Base-by-base conservation (phyloP, 2,888 invertebrate genomes). In the Clusia tigrina region DNA sequence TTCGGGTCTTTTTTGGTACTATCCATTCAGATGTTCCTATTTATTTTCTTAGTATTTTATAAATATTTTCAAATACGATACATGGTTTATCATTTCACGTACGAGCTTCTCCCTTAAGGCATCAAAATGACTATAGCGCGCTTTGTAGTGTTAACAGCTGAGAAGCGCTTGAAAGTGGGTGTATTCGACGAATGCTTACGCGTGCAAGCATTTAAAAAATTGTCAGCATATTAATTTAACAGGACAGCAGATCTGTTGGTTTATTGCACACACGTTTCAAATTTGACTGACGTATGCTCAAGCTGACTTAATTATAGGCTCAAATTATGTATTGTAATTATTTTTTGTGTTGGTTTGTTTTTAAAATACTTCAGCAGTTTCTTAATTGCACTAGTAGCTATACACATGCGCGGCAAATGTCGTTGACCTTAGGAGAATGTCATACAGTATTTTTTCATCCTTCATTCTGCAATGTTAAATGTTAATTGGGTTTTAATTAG, bases 401-500 rank as follows among this genome's bases (percentile, higher is more conserved):
- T 6, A 15, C 10, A 42, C 3, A 42, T 42, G 42, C n/a, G 3
- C 32, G 12, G 12, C 42, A 17, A 3, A n/a, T 42, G 42, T 42
- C 3, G 42, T 10, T 42, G 9, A 6, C 10, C n/a, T 9, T 32
- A 9, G 6, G 32, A 9, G 12, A 32, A 32, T 9, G 32, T 32
- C 12, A 32, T 32, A 32, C 12, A 32, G 10, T 15, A 20, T 23
- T 26, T 6, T 22, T 22, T 53, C 1, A 23, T 23, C 2, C 23
- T 10, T 2, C 5, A 15, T 3, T 2, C 18, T 1, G 2, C n/a
- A 54, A 15, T 37, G 55, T 54, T 72, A 77, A 69, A 69, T 68
- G 65, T 72, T 74, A 74, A 74, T 76, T 74, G 74, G 72, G 66
- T 66, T 64, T 71, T 72, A 73, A 77, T 73, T 73, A 67, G 65